Conservation (phyloP, 2,888 invertebrate genomes). For the Tigriopus californicus region DNA sequence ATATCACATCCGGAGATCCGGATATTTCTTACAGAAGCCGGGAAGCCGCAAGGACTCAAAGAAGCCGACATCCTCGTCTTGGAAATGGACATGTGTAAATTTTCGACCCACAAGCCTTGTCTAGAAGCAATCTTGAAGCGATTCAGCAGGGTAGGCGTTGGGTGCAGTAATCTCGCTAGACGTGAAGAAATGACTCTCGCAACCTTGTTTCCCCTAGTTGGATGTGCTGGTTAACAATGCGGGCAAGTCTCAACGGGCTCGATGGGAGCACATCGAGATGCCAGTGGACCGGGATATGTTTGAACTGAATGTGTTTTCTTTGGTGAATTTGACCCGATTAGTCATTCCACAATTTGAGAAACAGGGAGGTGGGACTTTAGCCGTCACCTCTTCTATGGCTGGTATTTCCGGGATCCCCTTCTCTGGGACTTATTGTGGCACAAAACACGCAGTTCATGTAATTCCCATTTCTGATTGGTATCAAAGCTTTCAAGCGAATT, state of each 20-base stretch:
- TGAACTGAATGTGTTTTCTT: constrained; percentile 54
- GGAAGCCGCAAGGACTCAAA: constrained; percentile 24
- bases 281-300: constrained; percentile 52
- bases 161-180: neutral
- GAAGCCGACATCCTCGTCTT: constrained; percentile 45
- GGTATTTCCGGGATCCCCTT: constrained; percentile 38
- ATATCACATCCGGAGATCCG: no score
- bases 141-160: constrained; percentile 37
- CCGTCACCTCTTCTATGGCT: constrained; percentile 51
- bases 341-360: constrained; percentile 44
- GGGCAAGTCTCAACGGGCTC: constrained; percentile 53
- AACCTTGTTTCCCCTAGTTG: constrained; percentile 29
- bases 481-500: no score
- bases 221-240: constrained; percentile 65
- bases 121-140: constrained; percentile 42
- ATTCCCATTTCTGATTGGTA: constrained; percentile 20
- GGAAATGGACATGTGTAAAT: constrained; percentile 44
- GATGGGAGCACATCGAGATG: constrained; percentile 47
- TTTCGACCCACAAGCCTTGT: constrained; percentile 38
- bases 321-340: constrained; percentile 46
- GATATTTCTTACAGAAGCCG: neutral
- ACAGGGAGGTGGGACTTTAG: constrained; percentile 36
- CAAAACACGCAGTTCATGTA: constrained; percentile 59
- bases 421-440: constrained; percentile 27
- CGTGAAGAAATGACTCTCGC: constrained; percentile 13